Evolutionary conservation across 2,113 vertebrate species (phyloP).

Genomic region (Cynopterus brachyotis): DNA sequence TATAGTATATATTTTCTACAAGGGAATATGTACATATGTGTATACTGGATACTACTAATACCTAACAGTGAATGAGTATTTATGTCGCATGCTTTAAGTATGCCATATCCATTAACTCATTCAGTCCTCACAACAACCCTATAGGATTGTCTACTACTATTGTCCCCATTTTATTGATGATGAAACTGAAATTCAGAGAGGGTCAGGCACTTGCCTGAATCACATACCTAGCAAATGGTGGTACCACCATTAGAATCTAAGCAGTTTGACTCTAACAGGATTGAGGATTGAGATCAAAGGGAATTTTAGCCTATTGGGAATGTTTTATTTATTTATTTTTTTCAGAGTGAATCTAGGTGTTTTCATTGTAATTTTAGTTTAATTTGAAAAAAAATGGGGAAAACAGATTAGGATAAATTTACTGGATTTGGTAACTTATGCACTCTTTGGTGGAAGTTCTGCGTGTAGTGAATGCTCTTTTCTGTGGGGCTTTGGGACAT

Average conservation of each 20-base stretch:
- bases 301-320: background rate
- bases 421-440: background rate
- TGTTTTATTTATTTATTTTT: background rate
- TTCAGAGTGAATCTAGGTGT: background rate
- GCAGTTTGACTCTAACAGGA: background rate
- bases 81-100: background rate
- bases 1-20: background rate
- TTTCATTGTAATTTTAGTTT: background rate
- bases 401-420: background rate
- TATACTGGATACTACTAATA: background rate
- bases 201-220: background rate
- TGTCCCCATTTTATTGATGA: background rate
- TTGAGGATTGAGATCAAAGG: background rate
- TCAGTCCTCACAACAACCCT: background rate
- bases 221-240: background rate
- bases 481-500: background rate
- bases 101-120: background rate
- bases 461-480: background rate
- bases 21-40: background rate
- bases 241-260: background rate
- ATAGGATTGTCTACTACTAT: background rate
- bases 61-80: background rate
- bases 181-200: background rate
- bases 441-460: background rate
- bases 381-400: background rate